Percentiles rank a stretch among this genome's conserved stretches.
Evolutionary conservation across 2,888 invertebrate species (phyloP).

Genomic region (Lycia hirtaria): DNA sequence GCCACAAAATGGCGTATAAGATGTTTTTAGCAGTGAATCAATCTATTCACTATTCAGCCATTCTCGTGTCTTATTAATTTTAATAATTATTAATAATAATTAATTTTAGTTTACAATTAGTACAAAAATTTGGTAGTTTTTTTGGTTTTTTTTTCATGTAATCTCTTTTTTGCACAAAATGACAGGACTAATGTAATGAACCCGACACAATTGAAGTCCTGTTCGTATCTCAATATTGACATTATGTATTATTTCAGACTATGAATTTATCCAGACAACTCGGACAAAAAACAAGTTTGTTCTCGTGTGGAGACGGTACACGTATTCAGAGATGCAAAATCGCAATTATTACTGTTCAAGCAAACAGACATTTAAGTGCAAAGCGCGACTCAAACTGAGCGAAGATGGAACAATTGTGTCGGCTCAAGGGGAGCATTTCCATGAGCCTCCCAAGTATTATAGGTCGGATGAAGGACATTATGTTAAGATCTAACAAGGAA

Average conservation of each 20-base stretch:
- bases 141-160: too few relatives aligned
- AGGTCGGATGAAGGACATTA: constrained; percentile 11
- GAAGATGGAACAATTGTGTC: constrained; percentile 20
- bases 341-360: constrained; percentile 5
- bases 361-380: constrained; percentile 11
- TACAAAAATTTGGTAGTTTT: too few relatives aligned
- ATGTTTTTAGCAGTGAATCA: too few relatives aligned
- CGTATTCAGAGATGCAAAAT: constrained; percentile 3
- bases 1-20: too few relatives aligned
- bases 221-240: too few relatives aligned
- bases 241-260: background rate
- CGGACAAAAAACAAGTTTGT: constrained; percentile 11
- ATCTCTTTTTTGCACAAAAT: too few relatives aligned
- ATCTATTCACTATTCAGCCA: too few relatives aligned
- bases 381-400: constrained; percentile 16
- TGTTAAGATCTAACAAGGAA: constrained; percentile 1
- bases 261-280: background rate
- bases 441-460: constrained; percentile 9
- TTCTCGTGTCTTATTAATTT: too few relatives aligned
- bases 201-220: too few relatives aligned
- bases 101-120: too few relatives aligned
- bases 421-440: constrained; percentile 7
- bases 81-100: too few relatives aligned
- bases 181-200: too few relatives aligned
- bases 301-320: constrained; percentile 12